Conservation (phyloP, 2,888 invertebrate genomes). For the Volucella inanis region DNA sequence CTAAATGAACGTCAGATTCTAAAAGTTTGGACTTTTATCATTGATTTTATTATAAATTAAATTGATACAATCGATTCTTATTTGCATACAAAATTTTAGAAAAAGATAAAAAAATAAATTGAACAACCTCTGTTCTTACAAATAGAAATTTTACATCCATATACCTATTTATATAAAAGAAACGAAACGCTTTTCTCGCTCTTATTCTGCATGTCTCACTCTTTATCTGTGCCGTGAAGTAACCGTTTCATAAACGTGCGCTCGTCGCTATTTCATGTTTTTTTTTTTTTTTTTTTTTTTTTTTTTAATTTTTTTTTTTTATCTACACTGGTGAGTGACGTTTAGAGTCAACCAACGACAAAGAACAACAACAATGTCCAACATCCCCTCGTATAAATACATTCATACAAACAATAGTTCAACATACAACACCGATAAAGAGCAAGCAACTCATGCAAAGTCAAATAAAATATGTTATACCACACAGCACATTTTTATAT, state of each 20-base stretch:
- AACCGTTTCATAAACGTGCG: conserved; percentile 60
- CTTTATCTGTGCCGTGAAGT: conserved; percentile 21
- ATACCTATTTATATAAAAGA: not conserved
- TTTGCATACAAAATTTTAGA: too few relatives aligned
- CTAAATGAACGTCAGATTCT: too few relatives aligned
- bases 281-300: conserved; percentile 31
- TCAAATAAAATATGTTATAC: conserved; percentile 22
- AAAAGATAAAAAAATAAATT: too few relatives aligned
- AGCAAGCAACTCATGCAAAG: conserved; percentile 57
- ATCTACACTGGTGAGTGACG: conserved; percentile 32
- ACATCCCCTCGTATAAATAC: conserved; percentile 32
- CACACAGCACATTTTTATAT: conserved; percentile 46
- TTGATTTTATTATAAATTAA: too few relatives aligned
- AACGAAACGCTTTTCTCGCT: not conserved
- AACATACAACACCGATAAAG: conserved; percentile 44
- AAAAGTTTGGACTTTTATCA: too few relatives aligned
- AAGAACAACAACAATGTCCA: conserved; percentile 31
- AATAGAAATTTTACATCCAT: conserved; percentile 11
- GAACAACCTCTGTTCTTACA: not conserved
- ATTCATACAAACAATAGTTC: conserved; percentile 7
- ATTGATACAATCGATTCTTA: too few relatives aligned
- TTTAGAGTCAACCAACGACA: conserved; percentile 24
- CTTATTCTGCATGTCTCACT: conserved; percentile 6
- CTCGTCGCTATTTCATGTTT: conserved; percentile 53
- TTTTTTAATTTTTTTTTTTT: not conserved